A percentile compares a stretch with the other conserved stretches of the same genome.
phyloP scores from a whole-genome alignment of 2,797 vertebrate species.

The Sebastes elongatus region DNA sequence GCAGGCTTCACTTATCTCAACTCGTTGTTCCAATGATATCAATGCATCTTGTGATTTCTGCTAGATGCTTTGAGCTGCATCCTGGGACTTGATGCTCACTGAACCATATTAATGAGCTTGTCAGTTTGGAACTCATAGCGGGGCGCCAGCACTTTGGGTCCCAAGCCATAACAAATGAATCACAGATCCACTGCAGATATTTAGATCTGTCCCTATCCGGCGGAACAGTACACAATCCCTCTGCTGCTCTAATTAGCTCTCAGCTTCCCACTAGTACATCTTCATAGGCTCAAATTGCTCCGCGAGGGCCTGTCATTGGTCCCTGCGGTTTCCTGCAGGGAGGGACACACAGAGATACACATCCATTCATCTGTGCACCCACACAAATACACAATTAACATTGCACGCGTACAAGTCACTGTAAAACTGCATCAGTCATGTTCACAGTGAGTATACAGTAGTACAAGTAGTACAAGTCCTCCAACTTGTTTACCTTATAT shows the following conservation, averaged over 20 bases:
- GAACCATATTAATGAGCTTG: constrained; percentile 47
- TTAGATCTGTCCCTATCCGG: constrained; percentile 13
- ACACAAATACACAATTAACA: background rate
- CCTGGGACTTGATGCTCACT: constrained; percentile 37
- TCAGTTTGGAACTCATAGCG: constrained; percentile 32
- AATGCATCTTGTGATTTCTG: background rate
- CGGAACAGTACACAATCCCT: constrained; percentile 3
- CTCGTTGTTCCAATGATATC: background rate
- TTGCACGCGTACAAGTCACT: background rate
- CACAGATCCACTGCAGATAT: constrained; percentile 15
- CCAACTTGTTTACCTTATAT: background rate
- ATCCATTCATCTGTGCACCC: background rate
- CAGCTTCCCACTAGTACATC: constrained; percentile 34
- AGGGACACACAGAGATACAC: constrained; percentile 1
- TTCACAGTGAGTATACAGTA: background rate
- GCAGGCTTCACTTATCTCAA: background rate
- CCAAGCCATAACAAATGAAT: constrained; percentile 39
- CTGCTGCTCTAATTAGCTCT: constrained; percentile 52
- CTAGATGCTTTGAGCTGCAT: constrained; percentile 2
- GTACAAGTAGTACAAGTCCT: background rate
- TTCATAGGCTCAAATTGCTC: constrained; percentile 58
- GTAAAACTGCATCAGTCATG: background rate
- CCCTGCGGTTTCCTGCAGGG: constrained; percentile 27
- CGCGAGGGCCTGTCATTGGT: constrained; percentile 36
- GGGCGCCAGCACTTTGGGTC: constrained; percentile 23